Evolutionary conservation across 2,888 invertebrate species (phyloP).

Genomic region (Acleris laterana): DNA sequence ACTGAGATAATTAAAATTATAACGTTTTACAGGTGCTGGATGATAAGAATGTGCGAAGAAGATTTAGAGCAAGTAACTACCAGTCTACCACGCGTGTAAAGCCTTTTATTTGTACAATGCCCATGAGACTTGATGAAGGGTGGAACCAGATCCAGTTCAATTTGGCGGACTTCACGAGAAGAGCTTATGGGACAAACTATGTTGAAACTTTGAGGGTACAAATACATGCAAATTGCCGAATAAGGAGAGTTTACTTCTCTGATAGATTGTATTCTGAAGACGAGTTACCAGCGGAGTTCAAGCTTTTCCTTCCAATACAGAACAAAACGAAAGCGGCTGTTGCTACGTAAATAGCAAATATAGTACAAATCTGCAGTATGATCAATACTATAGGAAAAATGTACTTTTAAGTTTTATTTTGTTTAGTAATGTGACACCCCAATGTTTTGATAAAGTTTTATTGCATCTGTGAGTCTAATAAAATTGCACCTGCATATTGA

Average conservation of each 20-base stretch:
- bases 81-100: slow-evolving; percentile 97
- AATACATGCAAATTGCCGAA: slow-evolving; percentile 97
- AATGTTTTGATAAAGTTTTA: slow-evolving; percentile 32
- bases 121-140: slow-evolving; percentile 96
- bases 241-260: slow-evolving; percentile 95
- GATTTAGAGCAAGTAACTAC: slow-evolving; percentile 97
- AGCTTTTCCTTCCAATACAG: slow-evolving; percentile 96
- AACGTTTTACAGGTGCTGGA: slow-evolving; percentile 90
- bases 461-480: slow-evolving; percentile 41
- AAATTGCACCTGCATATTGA: slow-evolving; percentile 39
- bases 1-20: slow-evolving; percentile 37
- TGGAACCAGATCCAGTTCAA: slow-evolving; percentile 99
- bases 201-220: slow-evolving; percentile 95
- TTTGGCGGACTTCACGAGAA: slow-evolving; percentile 95
- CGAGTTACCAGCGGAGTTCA: slow-evolving; percentile 97
- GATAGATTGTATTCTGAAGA: slow-evolving; percentile 97
- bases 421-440: slow-evolving; percentile 52
- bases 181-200: slow-evolving; percentile 98
- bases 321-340: slow-evolving; percentile 87
- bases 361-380: slow-evolving; percentile 41
- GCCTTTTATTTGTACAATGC: slow-evolving; percentile 99
- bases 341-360: slow-evolving; percentile 66
- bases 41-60: slow-evolving; percentile 95
- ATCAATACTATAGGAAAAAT: slow-evolving; percentile 58
- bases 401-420: slow-evolving; percentile 66